Conservation (phyloP, 2,113 vertebrate genomes). For the Lasiurus borealis region DNA sequence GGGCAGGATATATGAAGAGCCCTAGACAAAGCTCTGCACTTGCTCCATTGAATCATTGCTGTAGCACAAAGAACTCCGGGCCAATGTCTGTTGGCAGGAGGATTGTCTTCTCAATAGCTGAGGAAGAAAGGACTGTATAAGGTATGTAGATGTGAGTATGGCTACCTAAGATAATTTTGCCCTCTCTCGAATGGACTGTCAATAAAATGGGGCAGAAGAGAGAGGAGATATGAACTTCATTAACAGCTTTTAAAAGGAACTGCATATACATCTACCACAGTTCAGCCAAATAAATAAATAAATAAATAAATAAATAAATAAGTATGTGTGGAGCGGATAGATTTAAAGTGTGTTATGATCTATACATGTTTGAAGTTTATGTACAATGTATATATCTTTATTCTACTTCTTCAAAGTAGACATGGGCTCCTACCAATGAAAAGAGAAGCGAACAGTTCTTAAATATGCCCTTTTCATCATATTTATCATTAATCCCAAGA, state of each 20-base stretch:
- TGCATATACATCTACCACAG: background rate
- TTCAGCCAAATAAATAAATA: background rate
- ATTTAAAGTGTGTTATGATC: background rate
- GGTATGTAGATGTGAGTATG: background rate
- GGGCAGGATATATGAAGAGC: background rate
- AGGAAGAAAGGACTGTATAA: background rate
- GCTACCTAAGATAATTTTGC: background rate
- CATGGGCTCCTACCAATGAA: background rate
- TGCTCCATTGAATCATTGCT: background rate
- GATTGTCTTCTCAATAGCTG: background rate
- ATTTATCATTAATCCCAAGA: slow-evolving; percentile 53
- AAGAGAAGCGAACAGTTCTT: background rate
- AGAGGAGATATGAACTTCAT: background rate
- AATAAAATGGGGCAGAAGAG: background rate
- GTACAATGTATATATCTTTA: background rate
- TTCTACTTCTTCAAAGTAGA: background rate
- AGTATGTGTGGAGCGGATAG: no score
- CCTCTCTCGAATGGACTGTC: background rate
- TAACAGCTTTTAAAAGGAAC: background rate
- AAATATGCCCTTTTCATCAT: background rate
- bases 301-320: no score
- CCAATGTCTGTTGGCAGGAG: background rate
- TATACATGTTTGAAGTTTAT: background rate
- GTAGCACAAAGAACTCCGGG: background rate
- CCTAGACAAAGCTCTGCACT: background rate